Base-by-base conservation (phyloP, 2,113 vertebrate species). In the Glaucomys volans region DNA sequence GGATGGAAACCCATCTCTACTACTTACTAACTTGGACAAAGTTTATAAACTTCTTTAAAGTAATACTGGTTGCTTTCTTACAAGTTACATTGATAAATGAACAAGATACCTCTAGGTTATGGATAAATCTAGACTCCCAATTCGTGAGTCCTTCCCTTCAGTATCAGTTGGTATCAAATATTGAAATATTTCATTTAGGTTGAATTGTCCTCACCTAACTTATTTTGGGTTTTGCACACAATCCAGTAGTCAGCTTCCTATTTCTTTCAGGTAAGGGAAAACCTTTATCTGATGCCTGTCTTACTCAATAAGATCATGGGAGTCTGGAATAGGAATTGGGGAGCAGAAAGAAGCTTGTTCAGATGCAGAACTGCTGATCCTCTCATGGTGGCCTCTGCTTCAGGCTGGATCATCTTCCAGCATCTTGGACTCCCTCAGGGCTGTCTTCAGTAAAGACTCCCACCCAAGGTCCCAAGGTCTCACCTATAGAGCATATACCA, bases 331-430 rank as follows among this genome's bases (percentile, higher is more conserved):
- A 32, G 64, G 13, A 35, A 26, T 1, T 0, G 1, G 42, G 5
- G 47, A 32, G 0, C 40, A 66, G 54, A 22, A 52, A 30, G 37
- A 62, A n/a, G 35, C 14, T 93, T 13, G 1, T 5, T 9, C 6
- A 1, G 5, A 35, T 1, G 2, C 9, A 22, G 11, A 28, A 8
- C 16, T 28, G 2, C 0, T 52, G 0, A 2, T 7, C 0, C 22
- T 4, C 1, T 47, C 24, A 1, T 13, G 10, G 1, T 13, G 4
- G 35, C 1, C 35, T 0, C 30, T 0, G 11, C 11, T 52, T 47
- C 20, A 7, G 20, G 5, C 0, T 1, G 4, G 3, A 35, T 76
- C 52, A 22, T 40, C n/a, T 47, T 40, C 18, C 32, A 76, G 26
- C 2, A 2, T 18, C 24, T 14, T 30, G 5, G 24, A 42, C 0